Conservation (phyloP, 1,140 invertebrate species). For the Cepaea nemoralis region DNA sequence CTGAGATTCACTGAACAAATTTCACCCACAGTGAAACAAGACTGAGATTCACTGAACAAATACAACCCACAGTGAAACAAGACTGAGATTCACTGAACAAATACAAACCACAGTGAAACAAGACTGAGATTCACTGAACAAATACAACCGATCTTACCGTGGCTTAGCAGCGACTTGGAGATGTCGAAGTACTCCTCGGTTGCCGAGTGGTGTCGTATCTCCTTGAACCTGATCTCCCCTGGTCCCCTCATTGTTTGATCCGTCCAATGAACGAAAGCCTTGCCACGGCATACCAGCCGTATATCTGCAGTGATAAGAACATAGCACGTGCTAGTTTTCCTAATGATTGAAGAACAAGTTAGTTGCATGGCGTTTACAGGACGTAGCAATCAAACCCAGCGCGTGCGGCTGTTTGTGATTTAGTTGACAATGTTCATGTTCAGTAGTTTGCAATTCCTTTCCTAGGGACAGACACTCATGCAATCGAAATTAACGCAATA, state of each 20-base stretch:
- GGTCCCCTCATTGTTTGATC: conserved; percentile 59
- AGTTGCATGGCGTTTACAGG: too few relatives aligned
- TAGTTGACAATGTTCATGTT: too few relatives aligned
- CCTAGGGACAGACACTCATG: too few relatives aligned
- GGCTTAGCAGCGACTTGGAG: conserved; percentile 41
- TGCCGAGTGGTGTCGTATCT: conserved; percentile 58
- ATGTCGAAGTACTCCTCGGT: conserved; percentile 61
- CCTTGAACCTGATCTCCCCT: conserved; percentile 52
- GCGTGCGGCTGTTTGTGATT: neutral
- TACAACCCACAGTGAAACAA: too few relatives aligned
- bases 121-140: too few relatives aligned
- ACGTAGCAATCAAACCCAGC: neutral
- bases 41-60: too few relatives aligned
- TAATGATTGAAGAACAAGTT: neutral
- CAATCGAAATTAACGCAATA: too few relatives aligned
- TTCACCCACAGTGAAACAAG: too few relatives aligned
- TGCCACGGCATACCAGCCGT: conserved; percentile 51
- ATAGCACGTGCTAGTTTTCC: neutral
- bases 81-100: too few relatives aligned
- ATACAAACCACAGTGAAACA: too few relatives aligned
- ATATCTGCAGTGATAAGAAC: conserved; percentile 54
- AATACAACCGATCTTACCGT: conserved; percentile 47
- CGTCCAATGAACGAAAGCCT: conserved; percentile 66
- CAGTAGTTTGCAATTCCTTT: too few relatives aligned
- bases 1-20: too few relatives aligned